Evolutionary conservation across 2,797 vertebrate species (phyloP).

Genomic region (Morus bassanus): DNA sequence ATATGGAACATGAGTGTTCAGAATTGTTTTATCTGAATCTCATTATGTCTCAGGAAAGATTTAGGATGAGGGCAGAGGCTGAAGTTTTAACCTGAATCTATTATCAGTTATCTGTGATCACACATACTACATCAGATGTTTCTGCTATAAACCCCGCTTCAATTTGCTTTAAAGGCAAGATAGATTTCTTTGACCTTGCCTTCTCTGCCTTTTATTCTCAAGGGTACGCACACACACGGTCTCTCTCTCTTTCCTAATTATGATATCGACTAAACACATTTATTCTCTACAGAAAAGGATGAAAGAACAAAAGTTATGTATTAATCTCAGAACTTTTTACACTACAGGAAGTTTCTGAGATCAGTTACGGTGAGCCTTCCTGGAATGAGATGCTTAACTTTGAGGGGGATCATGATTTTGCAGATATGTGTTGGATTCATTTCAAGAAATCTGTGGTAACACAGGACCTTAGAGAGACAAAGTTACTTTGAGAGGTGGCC

Average conservation of each 20-base stretch:
- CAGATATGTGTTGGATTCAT: not conserved
- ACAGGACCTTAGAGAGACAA: not conserved
- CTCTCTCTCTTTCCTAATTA: not conserved
- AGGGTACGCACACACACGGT: not conserved
- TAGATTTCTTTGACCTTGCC: not conserved
- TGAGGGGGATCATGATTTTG: not conserved
- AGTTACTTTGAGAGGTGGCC: not conserved
- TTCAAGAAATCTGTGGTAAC: not conserved
- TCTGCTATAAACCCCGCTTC: not conserved
- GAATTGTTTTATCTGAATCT: conserved; percentile 31
- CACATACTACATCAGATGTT: conserved; percentile 8
- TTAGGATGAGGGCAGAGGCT: not conserved
- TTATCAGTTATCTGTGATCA: conserved; percentile 5
- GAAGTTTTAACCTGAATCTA: not conserved
- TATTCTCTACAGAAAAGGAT: not conserved
- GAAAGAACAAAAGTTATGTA: not conserved
- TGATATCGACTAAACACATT: not conserved
- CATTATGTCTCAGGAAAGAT: conserved; percentile 30
- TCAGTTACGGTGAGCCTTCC: not conserved
- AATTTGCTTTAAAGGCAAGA: not conserved
- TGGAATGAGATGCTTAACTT: not conserved
- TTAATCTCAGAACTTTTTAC: not conserved
- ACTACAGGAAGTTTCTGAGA: not conserved
- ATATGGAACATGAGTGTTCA: not conserved
- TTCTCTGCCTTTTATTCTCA: not conserved